Conservation (phyloP, 2,888 invertebrate genomes). For the Celastrina argiolus region DNA sequence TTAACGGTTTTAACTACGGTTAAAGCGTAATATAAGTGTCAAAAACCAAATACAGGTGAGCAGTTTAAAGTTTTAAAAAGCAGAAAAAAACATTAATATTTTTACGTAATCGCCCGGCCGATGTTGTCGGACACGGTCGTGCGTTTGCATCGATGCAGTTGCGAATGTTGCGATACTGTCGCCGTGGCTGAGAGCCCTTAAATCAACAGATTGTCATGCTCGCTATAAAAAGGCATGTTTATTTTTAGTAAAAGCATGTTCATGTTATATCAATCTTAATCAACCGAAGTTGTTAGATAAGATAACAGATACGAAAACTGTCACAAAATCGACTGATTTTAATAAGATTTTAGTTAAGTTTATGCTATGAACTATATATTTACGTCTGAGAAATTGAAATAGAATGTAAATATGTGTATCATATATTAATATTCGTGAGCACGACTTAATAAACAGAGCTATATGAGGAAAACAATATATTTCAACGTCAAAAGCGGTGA, state of each 20-base stretch:
- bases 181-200: no score
- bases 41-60: no score
- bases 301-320: background rate
- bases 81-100: no score
- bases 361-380: constrained; percentile 6
- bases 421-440: background rate
- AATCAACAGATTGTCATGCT: background rate
- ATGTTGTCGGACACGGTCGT: no score
- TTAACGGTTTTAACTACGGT: no score
- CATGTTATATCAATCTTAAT: constrained; percentile 5
- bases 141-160: no score
- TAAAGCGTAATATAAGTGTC: no score
- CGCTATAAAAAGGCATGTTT: constrained; percentile 7
- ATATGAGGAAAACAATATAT: background rate
- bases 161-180: no score
- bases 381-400: constrained; percentile 6
- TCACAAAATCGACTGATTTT: background rate
- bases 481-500: background rate
- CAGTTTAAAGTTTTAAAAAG: no score
- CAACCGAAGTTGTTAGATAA: background rate
- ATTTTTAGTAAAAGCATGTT: constrained; percentile 9
- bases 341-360: constrained; percentile 6
- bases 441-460: background rate
- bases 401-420: background rate
- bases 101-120: no score